Base-by-base conservation (phyloP, 2,888 invertebrate genomes). In the Geophilus truncorum region DNA sequence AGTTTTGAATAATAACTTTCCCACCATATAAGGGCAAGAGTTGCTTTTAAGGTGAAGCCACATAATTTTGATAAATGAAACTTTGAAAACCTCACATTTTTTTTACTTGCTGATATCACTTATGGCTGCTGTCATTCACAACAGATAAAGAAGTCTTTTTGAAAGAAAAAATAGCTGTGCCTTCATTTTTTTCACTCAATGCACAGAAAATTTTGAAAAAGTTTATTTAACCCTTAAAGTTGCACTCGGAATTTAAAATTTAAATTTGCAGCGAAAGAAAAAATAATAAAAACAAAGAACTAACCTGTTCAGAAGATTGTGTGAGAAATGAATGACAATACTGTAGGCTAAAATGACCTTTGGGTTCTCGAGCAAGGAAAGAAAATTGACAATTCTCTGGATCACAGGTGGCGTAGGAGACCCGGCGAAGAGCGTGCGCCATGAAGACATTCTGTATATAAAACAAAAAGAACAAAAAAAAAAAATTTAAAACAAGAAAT, bases 371-470 rank as follows among this genome's bases (percentile, higher is more conserved):
- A 21, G 92, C 92, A 84, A 94, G 90, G 87, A 94, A 93, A 86
- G 93, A 93, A 89, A 94, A 94, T 88, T 93, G 92, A 84, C 91
- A 90, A 87, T 91, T 90, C 85, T 92, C 91, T 34, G 93, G 91
- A 88, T 94, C 93, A 91, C 94, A 94, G 85, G 93, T 93, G 85
- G 94, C 93, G 89, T 93, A 94, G 85, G 94, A 93, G 85, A 94
- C 93, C 87, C 94, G 91, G 85, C 93, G 91, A 85, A 94, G 89
- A 87, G 92, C 92, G 89, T 94, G 94, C 85, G 92, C 92, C 94
- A 94, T 94, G 88, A 92, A 92, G 88, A 93, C 92, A 86, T 90
- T 90, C 93, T 93, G 90, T 0, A 90, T 90, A 36, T 62, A 81
- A 25, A 78, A 81, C 32, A 15, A 81, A 79, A 62, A 21, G 77